A percentile compares a stretch with the other conserved stretches of the same genome.
phyloP scores from a whole-genome alignment of 2,888 invertebrate species.

The Zelleria hepariella region DNA sequence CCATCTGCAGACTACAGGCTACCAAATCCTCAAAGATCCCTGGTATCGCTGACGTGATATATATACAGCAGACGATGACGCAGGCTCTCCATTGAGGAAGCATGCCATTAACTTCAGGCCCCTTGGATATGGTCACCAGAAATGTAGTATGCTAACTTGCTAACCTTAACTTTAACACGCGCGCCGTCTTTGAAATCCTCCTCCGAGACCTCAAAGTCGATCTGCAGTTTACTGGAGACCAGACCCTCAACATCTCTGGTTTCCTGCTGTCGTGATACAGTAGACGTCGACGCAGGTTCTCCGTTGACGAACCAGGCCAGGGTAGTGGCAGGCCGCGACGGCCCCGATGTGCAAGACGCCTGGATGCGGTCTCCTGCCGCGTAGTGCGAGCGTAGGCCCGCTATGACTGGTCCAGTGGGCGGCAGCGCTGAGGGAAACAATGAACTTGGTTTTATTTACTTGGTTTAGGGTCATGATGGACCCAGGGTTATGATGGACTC shows the following conservation, averaged over 20 bases:
- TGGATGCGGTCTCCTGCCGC: conserved; percentile 80
- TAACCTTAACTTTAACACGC: conserved; percentile 79
- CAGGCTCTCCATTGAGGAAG: no score
- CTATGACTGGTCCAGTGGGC: conserved; percentile 79
- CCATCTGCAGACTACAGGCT: no score
- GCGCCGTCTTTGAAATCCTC: conserved; percentile 82
- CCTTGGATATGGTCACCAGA: neutral
- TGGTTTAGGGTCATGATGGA: no score
- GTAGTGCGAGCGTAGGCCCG: conserved; percentile 80
- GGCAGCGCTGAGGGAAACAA: conserved; percentile 86
- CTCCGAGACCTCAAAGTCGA: conserved; percentile 79
- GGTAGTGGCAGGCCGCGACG: conserved; percentile 81
- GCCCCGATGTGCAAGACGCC: conserved; percentile 83
- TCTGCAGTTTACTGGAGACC: conserved; percentile 77
- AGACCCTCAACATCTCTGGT: conserved; percentile 62
- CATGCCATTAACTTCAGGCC: no score
- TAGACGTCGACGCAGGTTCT: conserved; percentile 70
- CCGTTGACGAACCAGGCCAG: conserved; percentile 88
- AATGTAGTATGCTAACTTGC: neutral
- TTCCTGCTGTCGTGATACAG: conserved; percentile 41
- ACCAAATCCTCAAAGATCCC: no score
- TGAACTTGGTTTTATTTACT: no score
- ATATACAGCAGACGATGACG: no score
- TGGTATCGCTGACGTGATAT: no score
- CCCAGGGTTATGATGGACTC: no score